phyloP scores from a whole-genome alignment of 1,140 invertebrate genomes.

The Palaemon carinicauda region DNA sequence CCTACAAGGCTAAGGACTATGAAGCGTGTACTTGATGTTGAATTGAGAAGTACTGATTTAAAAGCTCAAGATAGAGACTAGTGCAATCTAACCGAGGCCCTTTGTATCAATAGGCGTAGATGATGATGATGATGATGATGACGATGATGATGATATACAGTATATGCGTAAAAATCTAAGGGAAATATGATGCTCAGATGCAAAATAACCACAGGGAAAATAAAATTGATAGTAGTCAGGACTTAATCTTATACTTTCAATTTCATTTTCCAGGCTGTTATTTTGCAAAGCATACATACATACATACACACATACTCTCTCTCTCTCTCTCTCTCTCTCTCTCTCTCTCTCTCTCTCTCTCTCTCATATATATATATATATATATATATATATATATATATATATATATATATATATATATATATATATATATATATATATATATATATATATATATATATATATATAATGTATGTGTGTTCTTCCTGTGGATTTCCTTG shows the following conservation, averaged over 20 bases:
- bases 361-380: conserved; percentile 10
- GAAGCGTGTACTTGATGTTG: too few relatives aligned
- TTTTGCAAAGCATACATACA: neutral
- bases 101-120: too few relatives aligned
- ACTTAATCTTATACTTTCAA: too few relatives aligned
- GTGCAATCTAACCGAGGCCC: too few relatives aligned
- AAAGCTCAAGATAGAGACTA: too few relatives aligned
- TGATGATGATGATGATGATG: too few relatives aligned
- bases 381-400: conserved; percentile 24
- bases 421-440: neutral
- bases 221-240: neutral
- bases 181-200: neutral
- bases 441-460: neutral
- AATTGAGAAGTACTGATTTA: too few relatives aligned
- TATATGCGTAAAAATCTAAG: neutral
- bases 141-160: too few relatives aligned
- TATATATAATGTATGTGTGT: too few relatives aligned
- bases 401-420: neutral
- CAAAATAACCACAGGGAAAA: neutral
- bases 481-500: too few relatives aligned
- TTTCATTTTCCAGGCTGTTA: too few relatives aligned
- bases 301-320: neutral
- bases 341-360: conserved; percentile 25
- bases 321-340: conserved; percentile 24
- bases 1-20: too few relatives aligned